These are phyloP conservation scores for Herpetotheres cachinnans DNA, from an alignment of 2,113 vertebrate species.

Conservation along the genomic window DNA sequence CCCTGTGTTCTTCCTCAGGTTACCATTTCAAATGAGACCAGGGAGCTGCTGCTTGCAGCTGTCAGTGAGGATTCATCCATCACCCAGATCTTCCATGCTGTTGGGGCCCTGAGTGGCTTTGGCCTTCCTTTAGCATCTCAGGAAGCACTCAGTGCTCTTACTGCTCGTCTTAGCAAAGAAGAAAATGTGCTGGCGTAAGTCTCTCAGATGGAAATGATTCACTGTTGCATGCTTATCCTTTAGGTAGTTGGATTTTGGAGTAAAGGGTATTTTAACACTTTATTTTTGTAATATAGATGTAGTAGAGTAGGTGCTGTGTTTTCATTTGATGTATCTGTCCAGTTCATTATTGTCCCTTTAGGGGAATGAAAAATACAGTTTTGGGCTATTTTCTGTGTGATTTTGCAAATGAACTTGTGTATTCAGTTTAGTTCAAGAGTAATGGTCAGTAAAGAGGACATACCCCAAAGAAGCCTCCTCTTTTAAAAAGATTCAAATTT, in stretches of 20 bases:
- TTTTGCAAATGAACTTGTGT: background rate
- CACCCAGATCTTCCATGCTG: conserved; percentile 89
- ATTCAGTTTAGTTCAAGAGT: background rate
- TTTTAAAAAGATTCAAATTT: background rate
- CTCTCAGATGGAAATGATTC: background rate
- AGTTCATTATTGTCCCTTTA: background rate
- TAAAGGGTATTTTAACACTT: background rate
- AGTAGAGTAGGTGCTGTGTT: background rate
- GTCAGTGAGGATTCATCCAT: conserved; percentile 93
- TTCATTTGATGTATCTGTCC: background rate
- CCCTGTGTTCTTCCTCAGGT: conserved; percentile 75
- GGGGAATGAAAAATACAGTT: background rate
- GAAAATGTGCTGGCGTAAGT: conserved; percentile 93
- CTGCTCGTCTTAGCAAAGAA: conserved; percentile 90
- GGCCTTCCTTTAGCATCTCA: conserved; percentile 92
- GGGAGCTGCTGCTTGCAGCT: conserved; percentile 89
- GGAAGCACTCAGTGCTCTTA: conserved; percentile 87
- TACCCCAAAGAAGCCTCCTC: background rate
- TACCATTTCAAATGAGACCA: conserved; percentile 91
- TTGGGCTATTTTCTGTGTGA: background rate
- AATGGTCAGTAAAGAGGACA: background rate
- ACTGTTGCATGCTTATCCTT: accelerated
- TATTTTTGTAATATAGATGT: background rate
- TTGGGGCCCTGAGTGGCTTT: conserved; percentile 86
- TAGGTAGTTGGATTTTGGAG: background rate